Percentiles rank a stretch among this genome's conserved stretches.
phyloP scores from a whole-genome alignment of 2,797 vertebrate species.

The Gallinago nigripennis region DNA sequence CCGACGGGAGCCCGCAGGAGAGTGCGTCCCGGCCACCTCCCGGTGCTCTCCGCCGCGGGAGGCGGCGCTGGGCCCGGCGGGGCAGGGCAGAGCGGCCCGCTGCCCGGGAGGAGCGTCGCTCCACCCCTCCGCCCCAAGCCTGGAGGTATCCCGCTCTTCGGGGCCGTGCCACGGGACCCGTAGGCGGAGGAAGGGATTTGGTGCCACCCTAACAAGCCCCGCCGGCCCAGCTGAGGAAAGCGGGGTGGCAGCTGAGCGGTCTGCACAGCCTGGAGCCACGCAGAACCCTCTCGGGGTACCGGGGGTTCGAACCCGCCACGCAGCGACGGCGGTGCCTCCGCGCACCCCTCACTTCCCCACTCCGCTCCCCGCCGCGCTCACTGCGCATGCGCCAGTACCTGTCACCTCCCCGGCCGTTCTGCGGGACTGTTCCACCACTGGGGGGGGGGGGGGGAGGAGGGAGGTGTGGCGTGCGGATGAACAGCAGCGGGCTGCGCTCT shows the following conservation, averaged over 20 bases:
- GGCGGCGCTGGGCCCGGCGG: background rate
- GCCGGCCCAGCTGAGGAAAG: background rate
- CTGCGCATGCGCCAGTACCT: background rate
- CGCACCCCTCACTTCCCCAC: rapidly evolving
- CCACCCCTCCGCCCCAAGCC: too few relatives aligned
- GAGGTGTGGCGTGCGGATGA: rapidly evolving
- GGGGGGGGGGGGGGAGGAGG: background rate
- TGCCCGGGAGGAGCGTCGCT: background rate
- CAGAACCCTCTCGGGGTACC: too few relatives aligned
- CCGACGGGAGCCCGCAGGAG: background rate
- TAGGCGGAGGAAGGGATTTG: background rate
- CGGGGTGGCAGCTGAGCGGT: background rate
- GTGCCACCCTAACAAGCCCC: background rate
- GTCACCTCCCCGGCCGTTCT: background rate
- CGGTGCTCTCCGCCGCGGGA: background rate
- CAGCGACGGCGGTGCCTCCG: rapidly evolving
- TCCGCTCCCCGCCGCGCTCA: rapidly evolving
- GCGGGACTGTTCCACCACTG: background rate
- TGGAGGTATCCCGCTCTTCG: background rate
- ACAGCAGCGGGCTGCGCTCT: too few relatives aligned
- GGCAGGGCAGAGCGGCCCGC: background rate
- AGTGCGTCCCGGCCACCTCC: too few relatives aligned
- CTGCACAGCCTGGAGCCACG: too few relatives aligned
- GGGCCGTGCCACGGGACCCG: background rate
- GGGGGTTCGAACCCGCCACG: rapidly evolving